Conservation (phyloP, 2,113 vertebrate species). For the Steatornis caripensis region DNA sequence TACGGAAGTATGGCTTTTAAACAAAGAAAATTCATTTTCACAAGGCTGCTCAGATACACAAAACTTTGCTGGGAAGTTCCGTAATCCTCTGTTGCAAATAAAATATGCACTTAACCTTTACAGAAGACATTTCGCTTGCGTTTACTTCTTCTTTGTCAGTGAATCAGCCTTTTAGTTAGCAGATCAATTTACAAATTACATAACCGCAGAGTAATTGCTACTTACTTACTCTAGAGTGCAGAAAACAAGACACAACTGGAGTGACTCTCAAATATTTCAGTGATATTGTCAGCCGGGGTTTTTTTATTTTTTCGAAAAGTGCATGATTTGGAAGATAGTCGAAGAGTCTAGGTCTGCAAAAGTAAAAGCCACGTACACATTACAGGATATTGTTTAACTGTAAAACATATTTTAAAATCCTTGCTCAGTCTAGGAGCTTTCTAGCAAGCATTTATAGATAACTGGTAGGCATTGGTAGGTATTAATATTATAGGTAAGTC, state of each 20-base stretch:
- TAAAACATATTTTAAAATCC: not conserved
- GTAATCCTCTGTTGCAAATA: conserved; percentile 36
- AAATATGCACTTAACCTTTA: conserved; percentile 58
- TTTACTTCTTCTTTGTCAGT: conserved; percentile 46
- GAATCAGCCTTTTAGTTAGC: conserved; percentile 36
- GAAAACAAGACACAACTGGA: not conserved
- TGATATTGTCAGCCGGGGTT: not conserved
- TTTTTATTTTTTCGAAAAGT: not conserved
- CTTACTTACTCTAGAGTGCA: not conserved
- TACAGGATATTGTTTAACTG: not conserved
- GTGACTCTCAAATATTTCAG: not conserved
- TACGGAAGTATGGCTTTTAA: not conserved
- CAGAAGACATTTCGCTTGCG: conserved; percentile 25
- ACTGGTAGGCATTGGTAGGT: not conserved
- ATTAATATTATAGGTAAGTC: not conserved
- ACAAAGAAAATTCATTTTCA: not conserved
- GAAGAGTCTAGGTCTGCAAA: not conserved
- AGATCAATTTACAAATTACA: conserved; percentile 50
- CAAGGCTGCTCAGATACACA: not conserved
- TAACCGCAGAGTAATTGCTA: conserved; percentile 13
- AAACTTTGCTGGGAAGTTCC: not conserved
- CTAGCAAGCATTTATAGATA: not conserved
- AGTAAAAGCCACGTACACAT: not conserved
- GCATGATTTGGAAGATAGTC: not conserved
- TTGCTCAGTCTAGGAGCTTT: not conserved